Evolutionary conservation across 2,113 vertebrate genomes (phyloP).

Genomic region (Thymallus thymallus): DNA sequence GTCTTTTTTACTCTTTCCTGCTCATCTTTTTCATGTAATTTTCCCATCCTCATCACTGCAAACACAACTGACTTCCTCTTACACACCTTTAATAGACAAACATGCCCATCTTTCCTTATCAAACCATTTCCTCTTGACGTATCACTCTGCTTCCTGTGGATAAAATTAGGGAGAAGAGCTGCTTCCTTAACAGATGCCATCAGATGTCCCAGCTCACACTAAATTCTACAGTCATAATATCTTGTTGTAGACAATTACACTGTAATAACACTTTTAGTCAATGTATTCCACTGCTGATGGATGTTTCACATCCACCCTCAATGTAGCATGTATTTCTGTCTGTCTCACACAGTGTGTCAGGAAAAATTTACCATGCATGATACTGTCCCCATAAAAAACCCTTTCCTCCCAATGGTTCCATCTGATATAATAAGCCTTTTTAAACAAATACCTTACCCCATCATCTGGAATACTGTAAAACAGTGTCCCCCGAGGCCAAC

Average conservation of each 20-base stretch:
- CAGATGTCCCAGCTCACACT: not conserved
- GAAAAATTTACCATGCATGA: no score
- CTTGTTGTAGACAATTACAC: not conserved
- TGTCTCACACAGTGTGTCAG: no score
- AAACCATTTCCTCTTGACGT: conserved; percentile 62
- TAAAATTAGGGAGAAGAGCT: conserved; percentile 44
- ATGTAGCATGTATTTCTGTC: no score
- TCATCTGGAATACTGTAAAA: conserved; percentile 44
- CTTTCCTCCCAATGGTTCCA: conserved; percentile 27
- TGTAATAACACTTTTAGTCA: not conserved
- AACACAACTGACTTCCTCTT: conserved; percentile 58
- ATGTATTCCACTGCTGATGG: no score
- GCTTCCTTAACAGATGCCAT: conserved; percentile 4
- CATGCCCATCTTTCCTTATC: conserved; percentile 42
- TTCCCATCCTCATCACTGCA: not conserved
- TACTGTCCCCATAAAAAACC: no score
- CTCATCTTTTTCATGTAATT: not conserved
- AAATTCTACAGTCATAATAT: not conserved
- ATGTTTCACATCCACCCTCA: no score
- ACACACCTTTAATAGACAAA: conserved; percentile 54
- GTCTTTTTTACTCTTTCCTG: not conserved
- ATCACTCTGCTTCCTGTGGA: conserved; percentile 61
- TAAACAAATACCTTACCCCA: conserved; percentile 4
- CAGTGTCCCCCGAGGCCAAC: conserved; percentile 1
- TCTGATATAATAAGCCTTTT: conserved; percentile 16